Base-by-base conservation (phyloP, 2,888 invertebrate species). In the Eristalinus aeneus region DNA sequence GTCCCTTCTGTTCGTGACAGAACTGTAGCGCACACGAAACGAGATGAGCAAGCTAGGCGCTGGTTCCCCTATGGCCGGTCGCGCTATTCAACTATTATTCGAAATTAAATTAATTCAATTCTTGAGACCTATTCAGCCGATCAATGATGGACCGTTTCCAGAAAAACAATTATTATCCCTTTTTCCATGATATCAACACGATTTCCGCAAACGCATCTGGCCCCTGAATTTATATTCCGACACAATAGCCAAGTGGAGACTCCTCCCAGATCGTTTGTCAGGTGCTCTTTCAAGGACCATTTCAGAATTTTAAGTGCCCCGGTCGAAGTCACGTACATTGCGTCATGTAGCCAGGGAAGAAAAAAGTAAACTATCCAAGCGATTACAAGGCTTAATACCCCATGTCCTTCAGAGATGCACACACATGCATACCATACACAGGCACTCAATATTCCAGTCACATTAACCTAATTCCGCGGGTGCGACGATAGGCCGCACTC, bases 401-500 rank as follows among this genome's bases (percentile, higher is more conserved):
- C 39, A n/a, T 27, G 23, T 9, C 23, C 23, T 64, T 64, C 39
- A n/a, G 64, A 31, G 46, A n/a, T 12, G 9, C 34, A 34, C 34
- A 34, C 34, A 4, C 34, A 9, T 4, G 9, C 10, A 10, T 16
- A 46, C 16, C 46, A 8, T 16, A 46, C 16, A 16, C 46, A 16
- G 27, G 5, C 46, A 46, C 16, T 46, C 46, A 16, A 46, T 46
- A 46, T 46, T 16, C 16, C 64, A 53, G 23, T 67, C 54, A 12
- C 20, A 22, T 67, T 31, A 61, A 9, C 32, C 34, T 61, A 9
- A 39, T 46, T 34, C 58, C 56, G 58, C 12, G 9, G 34, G 32
- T 39, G 46, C 27, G 58, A 56, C 46, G 46, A 16, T 74, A 74
- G 65, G 23, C 68, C 20, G 54, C 74, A 68, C 80, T 75, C 64